phyloP scores from a whole-genome alignment of 2,113 vertebrate species.

The Gasterosteus aculeatus region DNA sequence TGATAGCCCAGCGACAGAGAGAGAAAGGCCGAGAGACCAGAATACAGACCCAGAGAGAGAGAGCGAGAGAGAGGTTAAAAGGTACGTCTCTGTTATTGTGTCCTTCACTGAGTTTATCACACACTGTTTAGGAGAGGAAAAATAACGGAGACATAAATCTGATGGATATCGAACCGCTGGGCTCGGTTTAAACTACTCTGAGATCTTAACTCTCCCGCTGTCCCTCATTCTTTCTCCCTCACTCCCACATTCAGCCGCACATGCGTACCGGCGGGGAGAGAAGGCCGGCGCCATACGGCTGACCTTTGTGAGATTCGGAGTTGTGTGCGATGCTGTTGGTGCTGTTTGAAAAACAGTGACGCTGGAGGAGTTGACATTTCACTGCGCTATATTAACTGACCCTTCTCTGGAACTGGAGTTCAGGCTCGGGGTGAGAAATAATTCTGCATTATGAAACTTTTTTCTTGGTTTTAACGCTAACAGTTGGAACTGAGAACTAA shows the following conservation, averaged over 20 bases:
- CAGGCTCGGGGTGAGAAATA: slow-evolving; percentile 26
- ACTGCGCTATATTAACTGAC: slow-evolving; percentile 61
- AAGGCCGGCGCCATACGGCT: slow-evolving; percentile 13
- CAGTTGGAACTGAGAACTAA: not conserved
- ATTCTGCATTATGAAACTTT: slow-evolving; percentile 15
- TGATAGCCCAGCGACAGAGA: slow-evolving; percentile 50
- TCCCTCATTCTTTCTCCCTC: not conserved
- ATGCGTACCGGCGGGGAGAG: slow-evolving; percentile 14
- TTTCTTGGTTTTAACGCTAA: not conserved
- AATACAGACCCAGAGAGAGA: slow-evolving; percentile 39
- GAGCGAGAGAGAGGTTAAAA: slow-evolving; percentile 61
- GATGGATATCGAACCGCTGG: slow-evolving; percentile 63
- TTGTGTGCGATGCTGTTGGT: slow-evolving; percentile 55
- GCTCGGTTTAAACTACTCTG: slow-evolving; percentile 59
- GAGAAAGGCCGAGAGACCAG: slow-evolving; percentile 39
- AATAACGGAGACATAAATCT: slow-evolving; percentile 71
- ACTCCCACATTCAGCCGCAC: not conserved
- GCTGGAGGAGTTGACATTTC: slow-evolving; percentile 63
- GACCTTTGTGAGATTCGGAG: slow-evolving; percentile 64
- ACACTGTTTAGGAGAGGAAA: slow-evolving; percentile 66
- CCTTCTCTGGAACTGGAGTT: slow-evolving; percentile 30
- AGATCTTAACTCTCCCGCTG: slow-evolving; percentile 31
- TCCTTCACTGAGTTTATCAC: slow-evolving; percentile 71
- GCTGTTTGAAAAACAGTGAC: slow-evolving; percentile 60
- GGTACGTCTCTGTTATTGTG: slow-evolving; percentile 67